Base-by-base conservation (phyloP, 2,797 vertebrate genomes). In the Crax fasciolata region DNA sequence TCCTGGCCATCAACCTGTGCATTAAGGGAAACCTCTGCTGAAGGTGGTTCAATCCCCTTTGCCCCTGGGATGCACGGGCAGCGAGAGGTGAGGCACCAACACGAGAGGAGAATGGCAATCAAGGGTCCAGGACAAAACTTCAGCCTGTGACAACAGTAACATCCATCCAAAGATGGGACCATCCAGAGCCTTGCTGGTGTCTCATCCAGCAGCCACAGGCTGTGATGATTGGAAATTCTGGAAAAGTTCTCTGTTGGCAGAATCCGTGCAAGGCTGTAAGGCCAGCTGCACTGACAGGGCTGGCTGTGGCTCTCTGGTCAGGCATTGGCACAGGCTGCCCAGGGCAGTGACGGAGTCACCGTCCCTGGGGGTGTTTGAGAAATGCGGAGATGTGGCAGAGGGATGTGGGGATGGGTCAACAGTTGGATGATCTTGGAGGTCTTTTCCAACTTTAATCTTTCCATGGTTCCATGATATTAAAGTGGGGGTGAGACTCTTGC, bases 1-100 rank as follows among this genome's bases (percentile, higher is more conserved):
- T 75, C 25, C 13, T 8, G 4, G 10, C 25, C 30, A 27, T 3
- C 9, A 59, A 44, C 13, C 8, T 0, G 0, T 1, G 39, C 18
- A 17, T 38, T 5, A 43, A 67, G 39, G 19, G 80, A 89, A 83
- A 78, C 44, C 30, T 63, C 46, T 63, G n/a, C 46, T 48, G 46
- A 46, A 35, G 35, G 35, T 35, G 35, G 35, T 35, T 35, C 62
- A 21, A 21, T n/a, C 23, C 32, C 6, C 0, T 27, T 61, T 43
- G 32, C 24, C 38, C 30, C 48, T 2, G 0, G 41, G 55, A 75
- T 1, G 16, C n/a, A 41, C 12, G 0, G 0, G 54, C 55, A 78
- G 52, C 52, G 46, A 11, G 7, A 39, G 87, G 7, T 0, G 19
- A 55, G 73, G 21, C 35, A 79, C 5, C 8, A 1, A 39, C 13